Base-by-base conservation (phyloP, 2,113 vertebrate genomes). In the Myrmophylax atrothorax region DNA sequence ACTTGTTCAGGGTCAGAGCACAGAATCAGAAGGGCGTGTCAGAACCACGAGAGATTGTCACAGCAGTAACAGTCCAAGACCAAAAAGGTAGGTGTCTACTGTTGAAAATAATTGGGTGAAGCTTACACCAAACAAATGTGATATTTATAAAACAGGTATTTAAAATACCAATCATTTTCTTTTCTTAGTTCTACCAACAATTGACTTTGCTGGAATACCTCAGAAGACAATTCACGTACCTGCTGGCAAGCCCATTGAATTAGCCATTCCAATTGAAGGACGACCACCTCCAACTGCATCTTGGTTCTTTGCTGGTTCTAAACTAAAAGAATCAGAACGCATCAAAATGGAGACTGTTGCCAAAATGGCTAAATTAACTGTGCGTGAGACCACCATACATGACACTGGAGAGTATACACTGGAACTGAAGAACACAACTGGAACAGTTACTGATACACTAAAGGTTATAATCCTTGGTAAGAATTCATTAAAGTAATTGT, bases 381-480 rank as follows among this genome's bases (percentile, higher is more conserved):
- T 99, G 77, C 98, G 98, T 58, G 98, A 99, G 91, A 99, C 99
- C 64, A 99, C 98, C 52, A 99, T 99, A 87, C 98, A 98, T 67
- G 99, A 99, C 89, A 99, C 98, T 50, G 99, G 99, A 80, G 98
- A 99, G 68, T 99, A 99, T 55, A 98, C 93, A 2, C 98, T 99
- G 86, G 99, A 99, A 97, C 87, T 99, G 93, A 99, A 99, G 97
- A 99, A 99, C 66, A 88, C 97, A 77, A 98, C 98, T 83, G 99
- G 99, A 96, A 98, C 98, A 76, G 97, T 98, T 67, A 97, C 93
- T 33, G 99, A 99, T 94, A 98, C 97, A 90, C 95, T 99, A 97
- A 99, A 99, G 95, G 98, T 99, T 91, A 97, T 99, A 94, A 98
- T 99, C 96, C 99, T 99, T 89, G 99, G 99, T 99, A 98, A 99